phyloP scores from a whole-genome alignment of 2,888 invertebrate species.

The Dione vanillae region DNA sequence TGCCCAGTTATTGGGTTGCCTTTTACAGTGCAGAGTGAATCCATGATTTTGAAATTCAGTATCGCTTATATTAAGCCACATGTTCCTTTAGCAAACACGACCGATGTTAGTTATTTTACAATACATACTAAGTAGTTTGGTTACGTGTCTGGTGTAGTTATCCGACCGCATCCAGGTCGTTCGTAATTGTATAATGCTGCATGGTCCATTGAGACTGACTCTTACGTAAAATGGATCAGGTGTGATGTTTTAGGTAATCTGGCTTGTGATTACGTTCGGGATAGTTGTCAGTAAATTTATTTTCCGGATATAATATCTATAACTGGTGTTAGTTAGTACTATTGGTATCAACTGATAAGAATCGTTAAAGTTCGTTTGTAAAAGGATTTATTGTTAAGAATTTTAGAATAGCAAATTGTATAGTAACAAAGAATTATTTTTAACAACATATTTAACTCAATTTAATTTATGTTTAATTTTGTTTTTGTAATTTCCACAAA shows the following conservation, averaged over 20 bases:
- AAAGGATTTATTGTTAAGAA: neutral
- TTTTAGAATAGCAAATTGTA: too few species aligned
- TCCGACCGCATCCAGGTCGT: slow-evolving; percentile 49
- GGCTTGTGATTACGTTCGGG: slow-evolving; percentile 2
- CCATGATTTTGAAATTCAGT: slow-evolving; percentile 30
- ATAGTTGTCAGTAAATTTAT: slow-evolving; percentile 4
- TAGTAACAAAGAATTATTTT: too few species aligned
- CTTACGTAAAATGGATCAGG: slow-evolving; percentile 44
- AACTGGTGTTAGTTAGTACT: too few species aligned
- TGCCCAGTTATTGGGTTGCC: slow-evolving; percentile 43
- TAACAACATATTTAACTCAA: too few species aligned
- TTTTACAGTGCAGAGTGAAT: slow-evolving; percentile 33
- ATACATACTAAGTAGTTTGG: slow-evolving; percentile 42
- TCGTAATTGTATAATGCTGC: slow-evolving; percentile 49
- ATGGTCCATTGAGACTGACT: slow-evolving; percentile 46
- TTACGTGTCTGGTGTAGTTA: slow-evolving; percentile 43
- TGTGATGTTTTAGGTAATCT: slow-evolving; percentile 37
- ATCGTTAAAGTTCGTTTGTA: neutral
- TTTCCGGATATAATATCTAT: neutral
- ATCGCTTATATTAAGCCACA: slow-evolving; percentile 41
- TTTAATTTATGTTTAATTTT: too few species aligned
- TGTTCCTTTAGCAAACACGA: slow-evolving; percentile 36
- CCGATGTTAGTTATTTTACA: slow-evolving; percentile 36
- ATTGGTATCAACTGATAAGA: neutral
- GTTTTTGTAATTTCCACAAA: too few species aligned